Conservation (phyloP, 2,113 vertebrate genomes). For the Climacteris rufus region DNA sequence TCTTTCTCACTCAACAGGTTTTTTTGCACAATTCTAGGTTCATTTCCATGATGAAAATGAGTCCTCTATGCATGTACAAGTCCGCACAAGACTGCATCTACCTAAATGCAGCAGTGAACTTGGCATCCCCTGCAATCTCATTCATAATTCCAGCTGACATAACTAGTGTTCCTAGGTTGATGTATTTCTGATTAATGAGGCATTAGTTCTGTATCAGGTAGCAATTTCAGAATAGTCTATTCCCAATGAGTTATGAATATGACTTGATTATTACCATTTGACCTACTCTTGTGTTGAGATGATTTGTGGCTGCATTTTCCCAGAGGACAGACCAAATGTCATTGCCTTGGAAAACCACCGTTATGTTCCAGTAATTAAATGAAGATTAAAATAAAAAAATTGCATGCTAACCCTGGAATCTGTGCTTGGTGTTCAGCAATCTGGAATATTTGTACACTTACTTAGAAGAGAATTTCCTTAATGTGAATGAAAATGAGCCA, state of each 20-base stretch:
- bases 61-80: neutral
- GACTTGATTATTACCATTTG: constrained; percentile 44
- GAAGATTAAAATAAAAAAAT: neutral
- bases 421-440: neutral
- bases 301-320: constrained; percentile 41
- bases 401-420: neutral
- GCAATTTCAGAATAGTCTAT: constrained; percentile 48
- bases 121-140: neutral
- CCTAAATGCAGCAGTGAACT: neutral
- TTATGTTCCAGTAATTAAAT: constrained; percentile 45
- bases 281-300: constrained; percentile 38
- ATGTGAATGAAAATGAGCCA: neutral
- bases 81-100: neutral
- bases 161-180: constrained; percentile 6
- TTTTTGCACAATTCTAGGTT: neutral
- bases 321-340: constrained; percentile 20
- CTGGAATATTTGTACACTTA: neutral
- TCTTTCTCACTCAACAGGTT: neutral
- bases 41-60: neutral
- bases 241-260: constrained; percentile 43
- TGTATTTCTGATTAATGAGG: constrained; percentile 58
- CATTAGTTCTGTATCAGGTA: constrained; percentile 63
- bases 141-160: constrained; percentile 28
- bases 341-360: constrained; percentile 33
- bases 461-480: neutral